A percentile compares a stretch with the other conserved stretches of the same genome.
These are phyloP conservation scores for Gastrophysa polygoni DNA, from an alignment of 2,888 invertebrate species.

Conservation along the genomic window DNA sequence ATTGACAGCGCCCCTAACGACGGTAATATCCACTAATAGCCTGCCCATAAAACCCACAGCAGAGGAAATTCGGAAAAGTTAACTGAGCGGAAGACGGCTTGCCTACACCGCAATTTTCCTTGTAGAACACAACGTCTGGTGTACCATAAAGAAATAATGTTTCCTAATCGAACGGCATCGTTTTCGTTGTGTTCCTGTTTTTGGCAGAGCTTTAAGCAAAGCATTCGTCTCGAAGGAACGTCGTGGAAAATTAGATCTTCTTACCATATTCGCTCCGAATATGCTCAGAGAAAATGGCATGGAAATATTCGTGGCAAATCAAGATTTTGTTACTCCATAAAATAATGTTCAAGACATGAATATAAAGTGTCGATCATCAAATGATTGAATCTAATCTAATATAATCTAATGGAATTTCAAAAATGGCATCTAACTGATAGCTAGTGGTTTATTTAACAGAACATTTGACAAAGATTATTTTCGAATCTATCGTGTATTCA, in stretches of 20 bases:
- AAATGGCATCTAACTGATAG: no score
- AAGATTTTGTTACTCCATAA: neutral
- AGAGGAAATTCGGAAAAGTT: slow-evolving; percentile 49
- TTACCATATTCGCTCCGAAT: slow-evolving; percentile 3
- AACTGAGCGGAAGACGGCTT: slow-evolving; percentile 51
- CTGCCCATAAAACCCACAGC: slow-evolving; percentile 49
- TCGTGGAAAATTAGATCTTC: slow-evolving; percentile 30
- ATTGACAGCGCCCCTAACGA: slow-evolving; percentile 42
- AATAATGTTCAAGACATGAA: no score
- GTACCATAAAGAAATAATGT: slow-evolving; percentile 33
- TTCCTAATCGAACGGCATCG: slow-evolving; percentile 32
- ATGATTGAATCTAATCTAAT: no score
- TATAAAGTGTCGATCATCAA: no score
- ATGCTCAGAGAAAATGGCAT: slow-evolving; percentile 8
- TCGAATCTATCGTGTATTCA: no score
- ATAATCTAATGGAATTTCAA: no score
- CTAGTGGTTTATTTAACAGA: no score
- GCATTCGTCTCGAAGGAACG: slow-evolving; percentile 27
- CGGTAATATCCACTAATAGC: slow-evolving; percentile 51
- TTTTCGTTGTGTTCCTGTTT: slow-evolving; percentile 28
- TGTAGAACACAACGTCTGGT: slow-evolving; percentile 50
- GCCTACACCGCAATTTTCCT: slow-evolving; percentile 53
- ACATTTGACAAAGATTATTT: no score
- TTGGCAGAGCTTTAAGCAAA: slow-evolving; percentile 27
- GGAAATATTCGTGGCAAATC: neutral